These are phyloP conservation scores for Sorex araneus DNA, from an alignment of 2,113 vertebrate species.

Conservation along the genomic window DNA sequence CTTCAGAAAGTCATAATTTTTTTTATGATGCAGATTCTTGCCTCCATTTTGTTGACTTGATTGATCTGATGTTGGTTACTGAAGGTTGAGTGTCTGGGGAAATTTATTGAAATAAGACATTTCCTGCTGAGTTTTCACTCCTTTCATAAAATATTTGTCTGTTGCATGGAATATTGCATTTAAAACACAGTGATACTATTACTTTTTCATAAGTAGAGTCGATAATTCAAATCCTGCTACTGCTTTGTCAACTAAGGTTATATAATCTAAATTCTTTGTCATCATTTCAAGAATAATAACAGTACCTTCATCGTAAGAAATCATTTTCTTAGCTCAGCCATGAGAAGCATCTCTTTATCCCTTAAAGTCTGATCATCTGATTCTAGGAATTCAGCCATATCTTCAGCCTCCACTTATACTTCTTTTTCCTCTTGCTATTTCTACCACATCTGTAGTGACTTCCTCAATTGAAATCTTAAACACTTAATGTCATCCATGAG, in stretches of 20 bases:
- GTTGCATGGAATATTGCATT: too few species aligned
- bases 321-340: not conserved
- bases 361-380: not conserved
- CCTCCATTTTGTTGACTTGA: too few species aligned
- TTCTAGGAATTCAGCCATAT: not conserved
- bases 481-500: not conserved
- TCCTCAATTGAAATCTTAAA: not conserved
- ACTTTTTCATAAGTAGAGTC: too few species aligned
- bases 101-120: too few species aligned
- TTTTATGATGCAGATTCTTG: too few species aligned
- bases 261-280: too few species aligned
- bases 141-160: too few species aligned
- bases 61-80: too few species aligned
- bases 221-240: not conserved
- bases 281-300: not conserved
- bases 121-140: too few species aligned
- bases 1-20: too few species aligned
- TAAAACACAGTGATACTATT: too few species aligned
- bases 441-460: not conserved
- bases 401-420: not conserved
- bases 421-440: not conserved
- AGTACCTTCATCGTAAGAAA: not conserved
- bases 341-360: not conserved
- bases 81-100: too few species aligned
- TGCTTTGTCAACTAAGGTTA: not conserved